Evolutionary conservation across 2,113 vertebrate species (phyloP).

Genomic region (Gobiocypris rarus): DNA sequence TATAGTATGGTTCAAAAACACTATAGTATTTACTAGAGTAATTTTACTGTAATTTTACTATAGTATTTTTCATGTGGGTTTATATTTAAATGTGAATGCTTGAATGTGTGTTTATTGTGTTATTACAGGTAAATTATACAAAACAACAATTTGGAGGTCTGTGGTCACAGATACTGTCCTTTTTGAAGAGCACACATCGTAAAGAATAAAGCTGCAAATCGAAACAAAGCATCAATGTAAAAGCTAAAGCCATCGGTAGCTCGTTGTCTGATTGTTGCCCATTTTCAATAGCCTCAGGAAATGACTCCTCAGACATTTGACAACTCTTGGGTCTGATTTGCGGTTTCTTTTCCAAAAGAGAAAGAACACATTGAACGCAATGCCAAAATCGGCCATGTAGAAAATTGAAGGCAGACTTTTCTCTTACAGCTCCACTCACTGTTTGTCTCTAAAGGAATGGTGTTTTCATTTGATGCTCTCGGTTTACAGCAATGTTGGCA

Average conservation of each 20-base stretch:
- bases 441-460: constrained; percentile 47
- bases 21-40: too few relatives aligned
- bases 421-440: constrained; percentile 46
- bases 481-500: constrained; percentile 48
- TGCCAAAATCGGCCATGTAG: constrained; percentile 53
- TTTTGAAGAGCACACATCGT: not conserved
- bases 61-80: too few relatives aligned
- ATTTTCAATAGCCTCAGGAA: constrained; percentile 31
- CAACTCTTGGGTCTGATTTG: constrained; percentile 45
- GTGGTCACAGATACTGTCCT: too few relatives aligned
- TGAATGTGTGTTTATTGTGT: too few relatives aligned
- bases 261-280: constrained; percentile 33
- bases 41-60: too few relatives aligned
- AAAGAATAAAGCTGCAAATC: constrained; percentile 15
- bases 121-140: too few relatives aligned
- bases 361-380: constrained; percentile 49
- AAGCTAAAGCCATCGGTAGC: not conserved
- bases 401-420: constrained; percentile 64
- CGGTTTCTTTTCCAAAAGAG: constrained; percentile 35
- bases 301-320: constrained; percentile 23
- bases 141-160: too few relatives aligned
- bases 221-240: constrained; percentile 2
- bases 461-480: constrained; percentile 45
- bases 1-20: too few relatives aligned
- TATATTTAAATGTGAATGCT: too few relatives aligned